A percentile compares a stretch with the other conserved stretches of the same genome.
phyloP scores from a whole-genome alignment of 2,888 invertebrate genomes.

The Gonocerus acuteangulatus region DNA sequence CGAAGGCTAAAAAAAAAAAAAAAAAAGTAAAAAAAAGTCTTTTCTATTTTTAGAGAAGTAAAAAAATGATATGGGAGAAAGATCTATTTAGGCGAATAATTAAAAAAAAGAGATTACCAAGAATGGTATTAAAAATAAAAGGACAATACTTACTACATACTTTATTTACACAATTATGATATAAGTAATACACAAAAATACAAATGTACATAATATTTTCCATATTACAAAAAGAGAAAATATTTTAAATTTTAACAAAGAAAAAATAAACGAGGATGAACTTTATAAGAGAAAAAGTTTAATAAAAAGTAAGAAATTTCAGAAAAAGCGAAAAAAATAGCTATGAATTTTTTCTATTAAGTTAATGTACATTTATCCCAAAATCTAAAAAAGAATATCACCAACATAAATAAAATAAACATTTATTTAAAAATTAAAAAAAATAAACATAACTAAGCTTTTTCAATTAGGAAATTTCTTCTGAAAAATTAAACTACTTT shows the following conservation, averaged over 20 bases:
- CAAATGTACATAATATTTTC: slow-evolving; percentile 29
- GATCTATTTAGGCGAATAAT: too few relatives aligned
- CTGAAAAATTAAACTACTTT: neutral
- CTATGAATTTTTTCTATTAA: neutral
- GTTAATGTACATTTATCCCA: neutral
- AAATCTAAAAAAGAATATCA: slow-evolving; percentile 2
- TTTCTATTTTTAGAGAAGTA: too few relatives aligned
- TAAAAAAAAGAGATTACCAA: neutral
- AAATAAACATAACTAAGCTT: neutral
- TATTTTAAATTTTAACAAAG: neutral
- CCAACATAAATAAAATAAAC: slow-evolving; percentile 6
- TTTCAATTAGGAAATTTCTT: neutral
- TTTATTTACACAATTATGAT: slow-evolving; percentile 24
- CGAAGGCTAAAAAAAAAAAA: too few relatives aligned
- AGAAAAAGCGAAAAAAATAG: neutral
- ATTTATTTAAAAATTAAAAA: neutral
- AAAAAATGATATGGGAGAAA: too few relatives aligned
- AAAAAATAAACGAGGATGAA: too few relatives aligned
- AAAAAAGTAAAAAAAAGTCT: too few relatives aligned
- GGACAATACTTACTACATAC: neutral
- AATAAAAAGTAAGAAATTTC: neutral
- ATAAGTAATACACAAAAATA: slow-evolving; percentile 28
- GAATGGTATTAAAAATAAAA: neutral
- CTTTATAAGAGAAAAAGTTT: neutral
- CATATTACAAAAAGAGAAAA: neutral